Conservation (phyloP, 2,113 vertebrate species). For the Myanophis thanlyinensis region DNA sequence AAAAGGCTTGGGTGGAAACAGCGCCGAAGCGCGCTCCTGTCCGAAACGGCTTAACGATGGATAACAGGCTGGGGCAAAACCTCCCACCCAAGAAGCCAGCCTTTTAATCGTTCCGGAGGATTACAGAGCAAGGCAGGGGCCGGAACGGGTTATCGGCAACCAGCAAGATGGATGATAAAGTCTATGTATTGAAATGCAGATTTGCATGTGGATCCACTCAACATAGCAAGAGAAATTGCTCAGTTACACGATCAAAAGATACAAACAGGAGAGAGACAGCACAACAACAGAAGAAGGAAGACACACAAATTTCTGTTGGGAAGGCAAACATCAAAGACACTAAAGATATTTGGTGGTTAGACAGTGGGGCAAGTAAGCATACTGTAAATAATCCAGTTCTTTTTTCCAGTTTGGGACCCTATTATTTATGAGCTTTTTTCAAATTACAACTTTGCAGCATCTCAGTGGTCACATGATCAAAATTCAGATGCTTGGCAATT, state of each 20-base stretch:
- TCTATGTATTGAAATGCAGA: background rate
- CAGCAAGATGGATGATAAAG: background rate
- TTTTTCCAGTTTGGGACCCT: background rate
- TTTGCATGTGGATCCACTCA: background rate
- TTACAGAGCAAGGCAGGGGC: too few relatives aligned
- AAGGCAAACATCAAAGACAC: background rate
- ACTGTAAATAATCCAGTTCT: background rate
- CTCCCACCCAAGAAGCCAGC: too few relatives aligned
- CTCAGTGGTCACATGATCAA: too few relatives aligned
- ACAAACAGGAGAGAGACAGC: background rate
- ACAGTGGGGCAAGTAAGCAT: background rate
- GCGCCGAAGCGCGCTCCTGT: too few relatives aligned
- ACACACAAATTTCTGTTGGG: background rate
- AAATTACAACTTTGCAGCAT: too few relatives aligned
- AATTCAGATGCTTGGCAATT: too few relatives aligned
- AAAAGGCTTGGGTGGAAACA: too few relatives aligned
- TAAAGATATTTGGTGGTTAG: background rate
- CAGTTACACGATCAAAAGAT: background rate
- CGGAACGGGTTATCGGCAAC: too few relatives aligned
- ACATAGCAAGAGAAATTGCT: background rate
- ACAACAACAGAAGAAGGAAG: background rate
- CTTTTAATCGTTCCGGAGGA: too few relatives aligned
- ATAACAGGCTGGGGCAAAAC: too few relatives aligned
- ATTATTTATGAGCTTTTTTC: too few relatives aligned
- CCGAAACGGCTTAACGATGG: too few relatives aligned